These are phyloP conservation scores for Aphelocoma coerulescens DNA, from an alignment of 2,113 vertebrate genomes.

Conservation along the genomic window DNA sequence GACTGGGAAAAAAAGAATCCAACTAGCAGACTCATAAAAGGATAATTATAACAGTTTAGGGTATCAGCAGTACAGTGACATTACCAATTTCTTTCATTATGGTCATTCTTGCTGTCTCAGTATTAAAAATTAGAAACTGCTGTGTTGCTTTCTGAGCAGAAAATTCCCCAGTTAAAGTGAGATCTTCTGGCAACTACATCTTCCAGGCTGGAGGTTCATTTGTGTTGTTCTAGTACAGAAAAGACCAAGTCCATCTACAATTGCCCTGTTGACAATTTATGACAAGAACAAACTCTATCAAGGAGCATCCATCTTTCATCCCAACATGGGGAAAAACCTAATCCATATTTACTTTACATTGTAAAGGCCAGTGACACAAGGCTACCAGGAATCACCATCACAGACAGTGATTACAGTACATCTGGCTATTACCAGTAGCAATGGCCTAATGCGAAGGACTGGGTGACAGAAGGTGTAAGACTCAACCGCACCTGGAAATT, in stretches of 20 bases:
- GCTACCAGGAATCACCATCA: not conserved
- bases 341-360: not conserved
- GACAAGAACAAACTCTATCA: not conserved
- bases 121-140: not conserved
- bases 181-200: not conserved
- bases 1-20: not conserved
- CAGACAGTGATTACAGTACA: not conserved
- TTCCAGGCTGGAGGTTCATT: not conserved
- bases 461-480: not conserved
- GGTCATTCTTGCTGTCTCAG: not conserved
- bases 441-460: not conserved
- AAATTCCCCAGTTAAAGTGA: not conserved
- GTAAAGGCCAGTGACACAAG: not conserved
- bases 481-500: not conserved
- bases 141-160: not conserved
- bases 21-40: not conserved
- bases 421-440: not conserved
- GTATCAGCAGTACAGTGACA: not conserved
- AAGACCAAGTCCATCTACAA: not conserved
- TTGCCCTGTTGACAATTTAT: not conserved
- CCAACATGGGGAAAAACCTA: not conserved
- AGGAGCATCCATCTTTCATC: not conserved
- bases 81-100: not conserved
- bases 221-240: not conserved
- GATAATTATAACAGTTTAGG: not conserved